These are phyloP conservation scores for Caenorhabditis afra DNA, from an alignment of 2,888 invertebrate species.

Conservation along the genomic window DNA sequence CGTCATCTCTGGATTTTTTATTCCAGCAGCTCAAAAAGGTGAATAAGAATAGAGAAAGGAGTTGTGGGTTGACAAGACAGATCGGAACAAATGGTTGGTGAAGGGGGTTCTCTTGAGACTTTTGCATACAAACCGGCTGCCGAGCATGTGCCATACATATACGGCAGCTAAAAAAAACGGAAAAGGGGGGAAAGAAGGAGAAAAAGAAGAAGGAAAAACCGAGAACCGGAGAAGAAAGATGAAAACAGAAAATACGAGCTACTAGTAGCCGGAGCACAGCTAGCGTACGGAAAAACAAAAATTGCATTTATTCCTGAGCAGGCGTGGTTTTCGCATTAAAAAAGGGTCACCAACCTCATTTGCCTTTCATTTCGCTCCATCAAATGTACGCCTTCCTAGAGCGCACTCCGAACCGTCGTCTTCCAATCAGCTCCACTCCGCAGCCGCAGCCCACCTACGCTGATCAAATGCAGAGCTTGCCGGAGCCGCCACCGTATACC, in stretches of 20 bases:
- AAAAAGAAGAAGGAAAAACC: neutral
- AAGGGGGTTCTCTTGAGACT: slow-evolving; percentile 25
- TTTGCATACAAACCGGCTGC: neutral
- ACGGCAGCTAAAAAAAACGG: neutral
- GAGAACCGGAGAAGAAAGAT: neutral
- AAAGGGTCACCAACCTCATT: no score
- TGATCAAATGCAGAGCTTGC: slow-evolving; percentile 63
- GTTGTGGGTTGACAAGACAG: slow-evolving; percentile 12
- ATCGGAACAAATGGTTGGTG: neutral
- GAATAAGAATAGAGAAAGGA: neutral
- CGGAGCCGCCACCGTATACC: slow-evolving; percentile 69
- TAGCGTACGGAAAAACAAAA: slow-evolving; percentile 29
- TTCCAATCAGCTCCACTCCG: slow-evolving; percentile 48
- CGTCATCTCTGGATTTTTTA: no score
- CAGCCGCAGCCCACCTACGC: slow-evolving; percentile 59
- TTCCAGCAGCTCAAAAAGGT: no score
- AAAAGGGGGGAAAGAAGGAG: neutral
- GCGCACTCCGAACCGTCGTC: slow-evolving; percentile 46
- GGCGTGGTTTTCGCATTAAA: neutral
- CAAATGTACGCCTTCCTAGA: slow-evolving; percentile 11
- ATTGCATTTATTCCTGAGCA: slow-evolving; percentile 20
- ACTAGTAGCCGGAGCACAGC: neutral
- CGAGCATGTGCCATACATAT: neutral
- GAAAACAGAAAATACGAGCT: slow-evolving; percentile 37
- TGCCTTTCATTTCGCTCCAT: no score